These are phyloP conservation scores for Agrotis puta DNA, from an alignment of 2,888 invertebrate species.

Conservation along the genomic window DNA sequence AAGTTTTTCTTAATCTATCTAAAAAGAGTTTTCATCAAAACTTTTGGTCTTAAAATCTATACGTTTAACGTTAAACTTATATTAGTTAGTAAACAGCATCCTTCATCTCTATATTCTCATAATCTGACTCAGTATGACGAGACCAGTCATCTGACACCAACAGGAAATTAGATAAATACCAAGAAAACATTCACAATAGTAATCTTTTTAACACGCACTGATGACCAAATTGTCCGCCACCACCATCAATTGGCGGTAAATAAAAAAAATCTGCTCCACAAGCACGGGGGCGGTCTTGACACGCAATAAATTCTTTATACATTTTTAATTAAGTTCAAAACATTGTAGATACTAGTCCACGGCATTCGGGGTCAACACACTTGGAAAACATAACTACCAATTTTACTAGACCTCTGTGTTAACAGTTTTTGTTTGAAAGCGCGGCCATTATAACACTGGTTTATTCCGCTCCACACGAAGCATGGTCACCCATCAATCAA, in stretches of 20 bases:
- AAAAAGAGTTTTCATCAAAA: not conserved
- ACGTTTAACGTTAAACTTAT: slow-evolving; percentile 20
- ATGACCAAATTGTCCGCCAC: slow-evolving; percentile 68
- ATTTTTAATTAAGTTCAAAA: slow-evolving; percentile 89
- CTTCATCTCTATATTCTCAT: slow-evolving; percentile 49
- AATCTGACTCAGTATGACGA: slow-evolving; percentile 72
- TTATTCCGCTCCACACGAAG: slow-evolving; percentile 76
- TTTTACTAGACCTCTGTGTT: slow-evolving; percentile 71
- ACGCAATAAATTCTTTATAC: slow-evolving; percentile 85
- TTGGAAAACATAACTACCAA: slow-evolving; percentile 79
- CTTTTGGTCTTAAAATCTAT: not conserved
- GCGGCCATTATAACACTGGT: slow-evolving; percentile 69
- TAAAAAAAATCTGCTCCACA: slow-evolving; percentile 78
- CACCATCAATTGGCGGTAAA: slow-evolving; percentile 73
- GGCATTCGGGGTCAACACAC: slow-evolving; percentile 86
- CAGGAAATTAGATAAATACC: slow-evolving; percentile 84
- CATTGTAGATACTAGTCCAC: slow-evolving; percentile 82
- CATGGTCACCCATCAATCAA: slow-evolving; percentile 91
- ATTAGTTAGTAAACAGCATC: slow-evolving; percentile 38
- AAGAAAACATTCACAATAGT: slow-evolving; percentile 67
- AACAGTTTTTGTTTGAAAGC: slow-evolving; percentile 43
- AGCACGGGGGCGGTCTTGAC: slow-evolving; percentile 82
- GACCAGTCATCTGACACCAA: slow-evolving; percentile 73
- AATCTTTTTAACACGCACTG: slow-evolving; percentile 61
- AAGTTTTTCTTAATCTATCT: not conserved